Evolutionary conservation across 2,113 vertebrate species (phyloP).

Genomic region (Cinclus mexicanus): DNA sequence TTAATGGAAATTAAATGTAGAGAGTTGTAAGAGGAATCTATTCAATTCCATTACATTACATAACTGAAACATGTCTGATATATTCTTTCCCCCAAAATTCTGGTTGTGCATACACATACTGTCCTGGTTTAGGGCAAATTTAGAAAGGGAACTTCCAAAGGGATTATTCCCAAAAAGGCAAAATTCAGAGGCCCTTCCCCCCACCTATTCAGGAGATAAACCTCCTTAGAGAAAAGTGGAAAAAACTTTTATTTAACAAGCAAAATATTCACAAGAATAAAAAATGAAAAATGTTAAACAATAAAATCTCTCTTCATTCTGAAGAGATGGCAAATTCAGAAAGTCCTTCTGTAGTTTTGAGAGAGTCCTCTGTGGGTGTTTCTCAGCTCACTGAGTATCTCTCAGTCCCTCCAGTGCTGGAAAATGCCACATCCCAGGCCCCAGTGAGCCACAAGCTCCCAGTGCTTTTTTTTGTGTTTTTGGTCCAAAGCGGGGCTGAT

Average conservation of each 20-base stretch:
- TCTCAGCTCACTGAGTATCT: neutral
- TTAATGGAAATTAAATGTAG: neutral
- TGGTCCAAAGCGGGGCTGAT: neutral
- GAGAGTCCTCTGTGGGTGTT: neutral
- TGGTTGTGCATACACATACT: neutral
- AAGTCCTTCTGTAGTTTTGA: neutral
- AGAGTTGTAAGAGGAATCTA: neutral
- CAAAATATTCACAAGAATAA: neutral
- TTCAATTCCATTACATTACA: neutral
- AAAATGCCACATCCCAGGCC: accelerated
- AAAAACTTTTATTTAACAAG: neutral
- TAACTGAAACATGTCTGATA: neutral
- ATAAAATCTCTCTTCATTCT: neutral
- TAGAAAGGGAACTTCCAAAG: neutral
- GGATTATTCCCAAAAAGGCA: neutral
- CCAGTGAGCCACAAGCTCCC: accelerated
- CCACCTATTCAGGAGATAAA: neutral
- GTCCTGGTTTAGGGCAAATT: neutral
- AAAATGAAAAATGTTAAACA: neutral
- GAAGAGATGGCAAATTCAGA: neutral
- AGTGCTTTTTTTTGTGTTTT: neutral
- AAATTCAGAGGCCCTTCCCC: neutral
- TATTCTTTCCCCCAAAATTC: neutral
- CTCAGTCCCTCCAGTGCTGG: neutral
- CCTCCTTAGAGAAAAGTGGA: neutral